Evolutionary conservation across 2,113 vertebrate genomes (phyloP).

Genomic region (Sander lucioperca): DNA sequence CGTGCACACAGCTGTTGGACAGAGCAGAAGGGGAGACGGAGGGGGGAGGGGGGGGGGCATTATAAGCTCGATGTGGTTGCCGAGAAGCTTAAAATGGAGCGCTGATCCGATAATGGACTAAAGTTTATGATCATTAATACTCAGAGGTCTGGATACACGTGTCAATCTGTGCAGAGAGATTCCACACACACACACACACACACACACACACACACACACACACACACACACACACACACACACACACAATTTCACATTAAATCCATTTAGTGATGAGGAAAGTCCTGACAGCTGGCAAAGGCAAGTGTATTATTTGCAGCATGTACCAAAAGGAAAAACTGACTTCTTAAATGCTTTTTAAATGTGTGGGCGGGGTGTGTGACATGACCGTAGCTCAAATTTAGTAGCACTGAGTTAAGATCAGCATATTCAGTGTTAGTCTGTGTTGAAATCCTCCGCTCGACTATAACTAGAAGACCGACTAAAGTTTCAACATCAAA

Average conservation of each 20-base stretch:
- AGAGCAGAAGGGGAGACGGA: slow-evolving; percentile 21
- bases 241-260: slow-evolving; percentile 6
- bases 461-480: too few relatives aligned
- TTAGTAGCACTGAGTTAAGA: too few relatives aligned
- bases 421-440: too few relatives aligned
- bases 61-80: slow-evolving; percentile 66
- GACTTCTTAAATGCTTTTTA: slow-evolving; percentile 32
- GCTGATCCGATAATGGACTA: slow-evolving; percentile 76
- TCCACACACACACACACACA: not conserved
- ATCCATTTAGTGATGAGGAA: slow-evolving; percentile 28
- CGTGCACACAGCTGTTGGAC: not conserved
- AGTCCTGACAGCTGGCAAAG: slow-evolving; percentile 29
- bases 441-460: too few relatives aligned
- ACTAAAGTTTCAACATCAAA: too few relatives aligned
- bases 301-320: slow-evolving; percentile 16
- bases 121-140: slow-evolving; percentile 76
- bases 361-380: not conserved
- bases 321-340: not conserved
- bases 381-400: not conserved
- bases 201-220: not conserved
- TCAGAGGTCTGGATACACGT: slow-evolving; percentile 58
- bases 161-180: slow-evolving; percentile 53
- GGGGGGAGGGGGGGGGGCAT: slow-evolving; percentile 35
- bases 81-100: slow-evolving; percentile 72
- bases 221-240: not conserved